Conservation (phyloP, 2,888 invertebrate genomes). For the Troides oblongomaculatus region DNA sequence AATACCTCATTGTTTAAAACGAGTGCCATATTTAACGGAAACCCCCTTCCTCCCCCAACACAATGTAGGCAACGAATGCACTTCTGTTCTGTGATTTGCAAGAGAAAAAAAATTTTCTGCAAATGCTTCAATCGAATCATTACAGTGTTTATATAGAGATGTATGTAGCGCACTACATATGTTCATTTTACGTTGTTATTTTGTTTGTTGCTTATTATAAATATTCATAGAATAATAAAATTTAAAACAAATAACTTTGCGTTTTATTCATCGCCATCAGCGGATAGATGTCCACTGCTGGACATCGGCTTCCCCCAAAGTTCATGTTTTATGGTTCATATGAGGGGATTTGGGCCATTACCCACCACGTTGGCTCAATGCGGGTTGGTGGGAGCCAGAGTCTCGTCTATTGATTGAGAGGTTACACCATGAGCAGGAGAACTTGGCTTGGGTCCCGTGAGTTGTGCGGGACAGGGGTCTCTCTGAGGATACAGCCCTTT, state of each 20-base stretch:
- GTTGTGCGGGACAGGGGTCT: no score
- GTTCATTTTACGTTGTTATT: conserved; percentile 74
- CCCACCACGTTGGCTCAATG: no score
- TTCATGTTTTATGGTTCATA: no score
- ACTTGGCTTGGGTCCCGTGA: no score
- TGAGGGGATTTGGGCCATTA: no score
- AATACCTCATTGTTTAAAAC: conserved; percentile 24
- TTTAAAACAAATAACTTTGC: conserved; percentile 41
- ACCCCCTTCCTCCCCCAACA: background rate
- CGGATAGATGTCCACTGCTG: no score
- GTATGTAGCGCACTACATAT: conserved; percentile 58
- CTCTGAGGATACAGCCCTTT: no score
- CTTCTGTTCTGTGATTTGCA: conserved; percentile 13
- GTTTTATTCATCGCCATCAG: no score
- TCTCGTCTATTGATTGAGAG: no score
- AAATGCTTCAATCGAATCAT: conserved; percentile 38
- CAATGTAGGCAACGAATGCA: conserved; percentile 4
- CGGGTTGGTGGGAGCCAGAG: no score
- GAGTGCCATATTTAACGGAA: conserved; percentile 36
- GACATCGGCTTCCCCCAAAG: no score
- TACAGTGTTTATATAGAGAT: conserved; percentile 61
- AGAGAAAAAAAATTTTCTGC: conserved; percentile 13
- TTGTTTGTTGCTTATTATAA: conserved; percentile 80
- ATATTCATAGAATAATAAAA: conserved; percentile 76
- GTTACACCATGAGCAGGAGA: no score